Evolutionary conservation across 1,140 invertebrate genomes (phyloP), one percentile per base, ranked within the genome.

Genomic region (Colletes gigas): DNA sequence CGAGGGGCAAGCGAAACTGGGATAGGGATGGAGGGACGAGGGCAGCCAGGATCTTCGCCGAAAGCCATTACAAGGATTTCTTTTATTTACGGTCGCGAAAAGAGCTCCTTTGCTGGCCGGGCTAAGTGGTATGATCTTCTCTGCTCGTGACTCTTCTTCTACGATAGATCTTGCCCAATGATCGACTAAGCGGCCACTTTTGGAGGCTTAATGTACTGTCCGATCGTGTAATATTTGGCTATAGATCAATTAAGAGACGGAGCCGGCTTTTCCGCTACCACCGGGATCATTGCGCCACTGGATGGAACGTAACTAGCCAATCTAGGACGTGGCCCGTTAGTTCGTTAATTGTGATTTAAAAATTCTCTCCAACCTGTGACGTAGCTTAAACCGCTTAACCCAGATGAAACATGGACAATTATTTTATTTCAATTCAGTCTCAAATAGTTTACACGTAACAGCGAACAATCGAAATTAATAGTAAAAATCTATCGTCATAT

Each of bases 51-150:
- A 87, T 87, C 82, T 81, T 85, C 87, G 82, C 47, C 88, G 88
- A 92, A 91, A 91, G 90, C 89, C 89, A 93, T 93, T 92, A 93
- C 91, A 89, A 92, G 93, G 91, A 92, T 93, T 93, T 93, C 91
- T 93, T 93, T 93, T 93, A 93, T 93, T 93, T 93, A 93, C 89
- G 92, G 86, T 88, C 88, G 87, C 87, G 89, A 90, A 89, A 88
- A 91, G 88, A 87, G 80, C 88, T 89, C 80, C 76, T 57, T 63
- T 70, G 81, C 83, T 69, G 68, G 41, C 69, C 82, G 84, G 41
- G 88, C 90, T 89, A 86, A 91, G 91, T 90, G 88, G 89, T 88
- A 90, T 89, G 88, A 92, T 90, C 88, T 83, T 81, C 78, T 84
- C 82, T 86, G 84, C 82, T 76, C 75, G 68, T 77, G 84, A 86